Percentiles rank a stretch among this genome's conserved stretches.
Conservation (phyloP, 2,113 vertebrate genomes). For the Euleptes europaea region DNA sequence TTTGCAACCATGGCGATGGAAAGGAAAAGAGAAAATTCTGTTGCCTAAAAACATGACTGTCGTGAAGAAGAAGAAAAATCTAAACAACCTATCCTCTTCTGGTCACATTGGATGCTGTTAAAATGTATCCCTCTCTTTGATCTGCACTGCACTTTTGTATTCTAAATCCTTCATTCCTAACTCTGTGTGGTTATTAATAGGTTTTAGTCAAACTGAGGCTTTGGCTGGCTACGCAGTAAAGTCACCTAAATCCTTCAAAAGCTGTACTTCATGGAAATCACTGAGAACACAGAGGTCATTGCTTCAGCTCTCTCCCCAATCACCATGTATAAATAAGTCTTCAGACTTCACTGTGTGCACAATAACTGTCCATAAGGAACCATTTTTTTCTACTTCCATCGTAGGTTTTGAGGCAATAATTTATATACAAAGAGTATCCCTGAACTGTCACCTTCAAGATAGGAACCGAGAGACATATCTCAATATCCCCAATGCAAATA, state of each 20-base stretch:
- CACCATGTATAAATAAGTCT: neutral
- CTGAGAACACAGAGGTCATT: constrained; percentile 7
- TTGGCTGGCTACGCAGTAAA: constrained; percentile 6
- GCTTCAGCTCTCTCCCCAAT: neutral
- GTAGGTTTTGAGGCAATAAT: neutral
- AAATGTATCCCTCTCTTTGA: neutral
- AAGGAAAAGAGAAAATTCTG: neutral
- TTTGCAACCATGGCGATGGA: neutral
- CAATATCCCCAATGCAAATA: neutral
- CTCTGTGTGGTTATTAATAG: constrained; percentile 8
- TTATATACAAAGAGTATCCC: neutral
- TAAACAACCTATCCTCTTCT: neutral
- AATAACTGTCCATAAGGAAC: neutral
- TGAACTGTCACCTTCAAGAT: neutral
- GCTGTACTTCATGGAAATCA: constrained; percentile 22
- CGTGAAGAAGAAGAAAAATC: neutral
- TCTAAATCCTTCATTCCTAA: constrained; percentile 5
- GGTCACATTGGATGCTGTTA: neutral
- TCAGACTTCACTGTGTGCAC: neutral
- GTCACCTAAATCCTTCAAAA: constrained; percentile 8
- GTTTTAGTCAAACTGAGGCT: constrained; percentile 6
- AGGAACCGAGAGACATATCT: neutral
- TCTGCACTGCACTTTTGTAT: constrained; percentile 5
- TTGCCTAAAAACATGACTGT: neutral
- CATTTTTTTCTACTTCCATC: neutral